A percentile compares a stretch with the other conserved stretches of the same genome.
Evolutionary conservation across 2,113 vertebrate species (phyloP).

Genomic region (Coptodon rendalli): DNA sequence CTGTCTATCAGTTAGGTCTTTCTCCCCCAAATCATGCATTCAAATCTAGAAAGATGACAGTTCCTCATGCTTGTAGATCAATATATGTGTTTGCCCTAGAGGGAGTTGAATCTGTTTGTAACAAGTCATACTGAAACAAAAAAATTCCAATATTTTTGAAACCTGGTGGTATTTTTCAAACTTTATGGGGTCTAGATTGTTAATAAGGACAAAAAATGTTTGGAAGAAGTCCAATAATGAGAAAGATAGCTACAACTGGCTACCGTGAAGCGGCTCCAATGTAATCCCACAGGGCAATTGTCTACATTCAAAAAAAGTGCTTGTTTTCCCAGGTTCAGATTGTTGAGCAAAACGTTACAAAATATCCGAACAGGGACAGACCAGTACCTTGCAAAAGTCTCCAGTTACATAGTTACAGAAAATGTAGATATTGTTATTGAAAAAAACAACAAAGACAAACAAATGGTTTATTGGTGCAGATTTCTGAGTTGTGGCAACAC

Average conservation of each 20-base stretch:
- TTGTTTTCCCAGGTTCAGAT: not conserved
- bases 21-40: constrained; percentile 57
- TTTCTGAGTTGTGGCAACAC: not conserved
- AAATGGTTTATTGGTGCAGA: not conserved
- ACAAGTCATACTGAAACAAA: constrained; percentile 24
- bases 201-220: not conserved
- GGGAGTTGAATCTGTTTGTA: constrained; percentile 48
- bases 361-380: not conserved
- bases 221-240: not conserved
- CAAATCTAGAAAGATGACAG: constrained; percentile 47
- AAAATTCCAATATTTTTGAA: not conserved
- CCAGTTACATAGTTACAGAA: not conserved
- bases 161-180: not conserved
- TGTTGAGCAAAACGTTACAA: not conserved
- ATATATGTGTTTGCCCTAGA: constrained; percentile 61
- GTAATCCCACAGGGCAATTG: not conserved
- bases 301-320: not conserved
- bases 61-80: constrained; percentile 34
- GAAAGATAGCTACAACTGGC: not conserved
- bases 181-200: not conserved
- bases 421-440: not conserved
- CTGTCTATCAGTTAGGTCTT: constrained; percentile 43
- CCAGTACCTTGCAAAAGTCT: not conserved
- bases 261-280: not conserved
- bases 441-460: not conserved